These are phyloP conservation scores for Columba janthina DNA, from an alignment of 2,113 vertebrate species.

Conservation along the genomic window DNA sequence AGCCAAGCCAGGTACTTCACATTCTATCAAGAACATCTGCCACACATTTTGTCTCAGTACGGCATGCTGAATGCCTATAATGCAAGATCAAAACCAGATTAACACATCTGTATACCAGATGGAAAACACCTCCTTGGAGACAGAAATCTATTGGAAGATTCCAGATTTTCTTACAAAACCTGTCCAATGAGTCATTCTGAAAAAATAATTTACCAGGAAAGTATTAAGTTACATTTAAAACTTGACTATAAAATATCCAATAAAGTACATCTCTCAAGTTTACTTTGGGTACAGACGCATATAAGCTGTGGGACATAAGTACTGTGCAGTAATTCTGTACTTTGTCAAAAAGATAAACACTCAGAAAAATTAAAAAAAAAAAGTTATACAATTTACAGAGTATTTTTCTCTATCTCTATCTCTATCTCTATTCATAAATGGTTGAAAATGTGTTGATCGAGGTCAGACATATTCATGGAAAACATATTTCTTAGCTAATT, in stretches of 20 bases:
- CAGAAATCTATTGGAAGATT: background rate
- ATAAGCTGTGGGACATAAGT: background rate
- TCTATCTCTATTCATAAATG: too few relatives aligned
- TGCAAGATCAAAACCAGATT: background rate
- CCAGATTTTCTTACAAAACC: background rate
- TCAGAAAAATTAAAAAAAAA: background rate
- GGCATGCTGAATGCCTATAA: background rate
- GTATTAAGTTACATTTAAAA: background rate
- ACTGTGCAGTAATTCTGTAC: background rate
- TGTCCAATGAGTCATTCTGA: background rate
- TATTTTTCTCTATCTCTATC: too few relatives aligned
- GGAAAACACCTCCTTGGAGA: background rate
- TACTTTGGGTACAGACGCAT: background rate
- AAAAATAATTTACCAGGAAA: background rate
- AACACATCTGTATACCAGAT: background rate
- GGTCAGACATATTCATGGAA: background rate
- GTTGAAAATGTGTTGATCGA: background rate
- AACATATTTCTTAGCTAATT: background rate
- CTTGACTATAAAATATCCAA: background rate
- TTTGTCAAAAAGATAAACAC: background rate
- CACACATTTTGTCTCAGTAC: background rate
- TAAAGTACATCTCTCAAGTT: background rate
- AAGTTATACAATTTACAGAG: background rate
- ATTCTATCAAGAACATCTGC: background rate
- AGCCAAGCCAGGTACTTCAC: background rate